phyloP scores from a whole-genome alignment of 2,113 vertebrate species.

The Numenius arquata region DNA sequence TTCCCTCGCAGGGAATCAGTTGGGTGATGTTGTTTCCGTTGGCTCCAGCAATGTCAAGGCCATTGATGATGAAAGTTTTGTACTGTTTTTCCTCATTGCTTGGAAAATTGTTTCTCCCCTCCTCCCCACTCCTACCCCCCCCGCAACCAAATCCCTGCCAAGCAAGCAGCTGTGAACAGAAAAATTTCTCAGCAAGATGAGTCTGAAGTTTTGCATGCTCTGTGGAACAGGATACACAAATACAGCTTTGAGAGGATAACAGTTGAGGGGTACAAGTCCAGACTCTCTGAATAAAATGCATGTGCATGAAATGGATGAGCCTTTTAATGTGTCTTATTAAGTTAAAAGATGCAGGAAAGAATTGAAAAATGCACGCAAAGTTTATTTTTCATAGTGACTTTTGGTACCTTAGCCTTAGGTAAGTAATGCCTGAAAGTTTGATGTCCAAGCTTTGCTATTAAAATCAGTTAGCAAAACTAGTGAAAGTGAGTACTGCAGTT shows the following conservation, averaged over 20 bases:
- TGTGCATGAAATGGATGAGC: background rate
- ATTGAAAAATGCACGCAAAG: background rate
- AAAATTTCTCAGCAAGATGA: conserved; percentile 20
- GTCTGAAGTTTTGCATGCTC: background rate
- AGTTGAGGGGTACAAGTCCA: background rate
- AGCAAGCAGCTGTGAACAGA: conserved; percentile 56
- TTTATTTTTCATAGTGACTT: background rate
- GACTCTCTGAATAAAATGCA: background rate
- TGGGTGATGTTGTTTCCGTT: conserved; percentile 33
- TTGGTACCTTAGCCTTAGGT: background rate
- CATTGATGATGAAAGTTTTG: conserved; percentile 53
- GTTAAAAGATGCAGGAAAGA: background rate
- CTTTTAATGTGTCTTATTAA: background rate
- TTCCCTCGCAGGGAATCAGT: background rate
- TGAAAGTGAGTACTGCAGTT: background rate
- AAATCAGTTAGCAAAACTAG: background rate
- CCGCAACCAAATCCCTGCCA: background rate
- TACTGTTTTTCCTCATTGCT: conserved; percentile 39
- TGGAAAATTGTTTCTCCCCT: conserved; percentile 37
- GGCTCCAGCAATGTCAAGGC: conserved; percentile 49
- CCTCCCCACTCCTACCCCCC: background rate
- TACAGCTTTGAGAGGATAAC: background rate
- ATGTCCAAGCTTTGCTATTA: background rate
- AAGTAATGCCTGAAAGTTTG: background rate
- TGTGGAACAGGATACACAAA: background rate